Evolutionary conservation across 2,888 invertebrate genomes (phyloP).

Genomic region (Psylliodes chrysocephalus): DNA sequence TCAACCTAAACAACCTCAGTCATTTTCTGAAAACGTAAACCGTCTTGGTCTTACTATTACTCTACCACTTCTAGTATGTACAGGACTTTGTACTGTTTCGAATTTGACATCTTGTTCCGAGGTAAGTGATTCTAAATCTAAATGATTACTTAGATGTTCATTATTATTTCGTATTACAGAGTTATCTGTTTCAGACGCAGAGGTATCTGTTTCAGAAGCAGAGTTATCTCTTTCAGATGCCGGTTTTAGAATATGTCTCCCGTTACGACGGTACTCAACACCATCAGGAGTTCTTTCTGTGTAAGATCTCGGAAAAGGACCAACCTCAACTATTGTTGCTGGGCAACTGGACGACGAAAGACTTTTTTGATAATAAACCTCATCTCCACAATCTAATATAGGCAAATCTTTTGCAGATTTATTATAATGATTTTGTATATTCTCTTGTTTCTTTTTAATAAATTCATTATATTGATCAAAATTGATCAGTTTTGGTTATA

Average conservation of each 20-base stretch:
- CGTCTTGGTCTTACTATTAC: not conserved
- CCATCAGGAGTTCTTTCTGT: not conserved
- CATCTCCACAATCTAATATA: not conserved
- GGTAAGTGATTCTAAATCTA: not conserved
- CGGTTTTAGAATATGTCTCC: not conserved
- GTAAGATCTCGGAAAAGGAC: conserved; percentile 1
- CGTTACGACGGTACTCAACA: not conserved
- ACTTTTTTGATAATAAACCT: not conserved
- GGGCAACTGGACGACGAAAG: not conserved
- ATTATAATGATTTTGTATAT: not conserved
- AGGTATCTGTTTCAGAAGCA: too few species aligned
- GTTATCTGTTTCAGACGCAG: too few species aligned
- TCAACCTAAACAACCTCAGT: not conserved
- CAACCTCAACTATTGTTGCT: not conserved
- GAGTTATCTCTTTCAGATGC: not conserved
- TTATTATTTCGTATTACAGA: not conserved
- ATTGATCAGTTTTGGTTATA: conserved; percentile 75
- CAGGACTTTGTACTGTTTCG: not conserved
- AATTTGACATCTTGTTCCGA: not conserved
- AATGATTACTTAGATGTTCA: not conserved
- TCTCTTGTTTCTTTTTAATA: not conserved
- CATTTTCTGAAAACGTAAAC: not conserved
- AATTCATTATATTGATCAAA: not conserved
- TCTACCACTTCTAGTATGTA: not conserved
- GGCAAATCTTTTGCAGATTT: not conserved